phyloP scores from a whole-genome alignment of 2,888 invertebrate genomes.

The Resseliella maxima region DNA sequence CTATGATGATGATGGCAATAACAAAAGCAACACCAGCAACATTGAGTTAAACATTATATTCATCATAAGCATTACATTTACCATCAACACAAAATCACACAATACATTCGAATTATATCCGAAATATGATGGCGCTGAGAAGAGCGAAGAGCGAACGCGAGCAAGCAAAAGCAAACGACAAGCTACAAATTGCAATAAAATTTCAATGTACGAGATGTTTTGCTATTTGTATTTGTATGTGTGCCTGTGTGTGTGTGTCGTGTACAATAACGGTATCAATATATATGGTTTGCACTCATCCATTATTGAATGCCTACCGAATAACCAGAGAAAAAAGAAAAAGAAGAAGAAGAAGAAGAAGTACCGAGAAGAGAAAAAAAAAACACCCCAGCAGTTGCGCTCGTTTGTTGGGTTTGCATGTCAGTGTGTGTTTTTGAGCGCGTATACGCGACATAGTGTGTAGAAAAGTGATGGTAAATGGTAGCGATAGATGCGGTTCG shows the following conservation, averaged over 20 bases:
- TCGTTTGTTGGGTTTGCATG: conserved; percentile 7
- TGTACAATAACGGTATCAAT: conserved; percentile 43
- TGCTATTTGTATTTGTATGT: background rate
- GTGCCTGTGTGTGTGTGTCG: background rate
- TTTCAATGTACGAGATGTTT: conserved; percentile 29
- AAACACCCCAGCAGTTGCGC: background rate
- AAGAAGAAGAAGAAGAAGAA: background rate
- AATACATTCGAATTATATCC: conserved; percentile 43
- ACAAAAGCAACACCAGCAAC: conserved; percentile 19
- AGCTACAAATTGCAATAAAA: conserved; percentile 35
- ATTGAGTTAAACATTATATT: conserved; percentile 19
- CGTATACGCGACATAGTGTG: background rate
- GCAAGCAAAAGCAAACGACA: background rate
- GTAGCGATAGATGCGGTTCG: conserved; percentile 6
- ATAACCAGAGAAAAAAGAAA: background rate
- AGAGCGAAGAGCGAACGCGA: background rate
- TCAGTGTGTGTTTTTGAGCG: background rate
- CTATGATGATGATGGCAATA: conserved; percentile 33
- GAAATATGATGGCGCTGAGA: conserved; percentile 26
- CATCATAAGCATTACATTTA: conserved; percentile 33
- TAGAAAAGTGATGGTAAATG: background rate
- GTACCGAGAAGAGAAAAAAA: background rate
- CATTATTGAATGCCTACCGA: conserved; percentile 44
- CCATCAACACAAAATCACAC: conserved; percentile 46
- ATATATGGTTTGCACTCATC: conserved; percentile 47